Base-by-base conservation (phyloP, 2,113 vertebrate genomes). In the Martes martes region DNA sequence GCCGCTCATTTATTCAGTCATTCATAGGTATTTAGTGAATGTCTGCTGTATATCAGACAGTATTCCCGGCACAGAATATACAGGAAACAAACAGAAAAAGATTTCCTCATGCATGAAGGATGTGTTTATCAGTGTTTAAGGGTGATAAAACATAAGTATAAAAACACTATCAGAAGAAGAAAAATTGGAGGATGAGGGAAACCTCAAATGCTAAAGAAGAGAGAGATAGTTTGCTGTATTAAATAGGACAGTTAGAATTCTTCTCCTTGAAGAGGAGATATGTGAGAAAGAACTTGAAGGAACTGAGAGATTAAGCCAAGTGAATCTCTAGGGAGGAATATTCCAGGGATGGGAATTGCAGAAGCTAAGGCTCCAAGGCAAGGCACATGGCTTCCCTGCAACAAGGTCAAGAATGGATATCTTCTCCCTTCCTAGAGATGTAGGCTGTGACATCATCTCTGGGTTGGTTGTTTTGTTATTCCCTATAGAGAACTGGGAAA, bases 241-340 rank as follows among this genome's bases (percentile, higher is more conserved):
- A 6, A 65, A 78, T 4, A n/a, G 31, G 45, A 8, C 7, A 61
- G 8, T 28, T 55, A 15, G 4, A 2, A 33, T 36, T 90, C n/a
- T 57, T 57, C 11, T 59, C 8, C 14, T 28, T 50, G 36, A 89
- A 39, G 23, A 74, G 23, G 21, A 55, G 21, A 69, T 7, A 26
- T 67, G 33, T 92, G 71, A 76, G 45, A 45, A 55, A 79, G 95
- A 11, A 94, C 33, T 45, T 63, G 21, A 84, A 89, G 28, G 16
- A 63, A 45, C 1, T 28, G 42, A 65, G 39, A 52, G 31, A 52
- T 3, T 26, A 45, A 86, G 71, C 23, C 45, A 21, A n/a, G 11
- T 47, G 47, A 14, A 7, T 67, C 65, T 94, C 7, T 10, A 31
- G 14, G 52, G 28, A 95, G 19, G 26, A 69, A 9, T 1, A 42